Base-by-base conservation (phyloP, 1,140 invertebrate species). In the Anastrepha obliqua region DNA sequence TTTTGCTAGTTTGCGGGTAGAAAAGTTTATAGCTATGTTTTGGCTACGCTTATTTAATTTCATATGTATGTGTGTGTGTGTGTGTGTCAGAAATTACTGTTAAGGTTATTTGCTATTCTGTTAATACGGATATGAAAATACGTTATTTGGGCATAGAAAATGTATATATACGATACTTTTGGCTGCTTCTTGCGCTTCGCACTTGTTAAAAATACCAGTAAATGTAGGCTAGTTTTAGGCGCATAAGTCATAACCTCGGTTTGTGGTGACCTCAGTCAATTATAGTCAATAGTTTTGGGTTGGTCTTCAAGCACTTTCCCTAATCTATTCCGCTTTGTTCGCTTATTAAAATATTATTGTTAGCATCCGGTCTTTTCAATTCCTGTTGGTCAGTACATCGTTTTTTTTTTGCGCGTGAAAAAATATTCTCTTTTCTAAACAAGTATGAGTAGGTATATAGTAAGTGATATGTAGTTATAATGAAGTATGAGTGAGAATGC, bases 281-380 rank as follows among this genome's bases (percentile, higher is more conserved):
- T 81, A 20, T 55, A 81, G 74, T 81, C 74, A n/a, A 44, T 81
- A 17, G 74, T 81, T 29, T 55, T 55, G 8, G 17, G 47, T 81
- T 58, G 51, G 74, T 42, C n/a, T 55, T 20, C 17, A 81, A 81
- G 47, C 74, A 81, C 44, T 55, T 81, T 81, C 74, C 74, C 74
- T 81, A 81, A 51, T 55, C 15, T 51, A 8, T 55, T 81, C 74
- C n/a, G 47, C 47, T 62, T 62, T 62, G 11, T 62, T 17, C 13
- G 8, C 8, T 81, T 81, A 81, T 81, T 51, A 3, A 58, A 81
- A 81, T 81, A 81, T 81, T 81, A 81, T 81, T 81, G 74, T 81
- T 55, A 8, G 51, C 11, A 55, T 51, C 0, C 7, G 8, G 8
- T 55, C 47, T 55, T 55, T 81, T 51, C 74, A 81, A 81, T 81